A percentile compares a stretch with the other conserved stretches of the same genome.
Evolutionary conservation across 2,888 invertebrate species (phyloP).

Genomic region (Gastrophysa polygoni): DNA sequence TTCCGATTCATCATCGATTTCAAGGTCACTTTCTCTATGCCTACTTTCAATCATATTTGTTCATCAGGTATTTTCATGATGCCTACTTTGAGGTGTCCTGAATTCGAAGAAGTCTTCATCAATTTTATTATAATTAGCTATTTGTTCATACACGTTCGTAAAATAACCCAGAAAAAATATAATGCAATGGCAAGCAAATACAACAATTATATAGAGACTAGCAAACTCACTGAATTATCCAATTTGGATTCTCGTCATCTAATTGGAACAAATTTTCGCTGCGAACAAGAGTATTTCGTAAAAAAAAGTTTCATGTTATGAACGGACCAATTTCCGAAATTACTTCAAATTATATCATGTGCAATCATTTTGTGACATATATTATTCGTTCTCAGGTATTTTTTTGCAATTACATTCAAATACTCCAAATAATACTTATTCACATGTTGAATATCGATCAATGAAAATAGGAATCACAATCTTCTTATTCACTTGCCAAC

Average conservation of each 20-base stretch:
- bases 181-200: neutral
- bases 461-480: too few relatives aligned
- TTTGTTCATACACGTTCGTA: neutral
- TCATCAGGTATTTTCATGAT: neutral
- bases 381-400: too few relatives aligned
- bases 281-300: neutral
- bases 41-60: neutral
- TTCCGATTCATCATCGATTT: too few relatives aligned
- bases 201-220: neutral
- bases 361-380: too few relatives aligned
- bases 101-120: neutral
- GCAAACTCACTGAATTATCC: neutral
- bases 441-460: too few relatives aligned
- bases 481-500: too few relatives aligned
- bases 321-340: too few relatives aligned
- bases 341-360: too few relatives aligned
- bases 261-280: neutral
- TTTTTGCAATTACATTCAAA: too few relatives aligned
- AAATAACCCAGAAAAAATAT: neutral
- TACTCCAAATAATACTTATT: too few relatives aligned
- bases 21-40: slow-evolving; percentile 19
- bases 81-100: too few relatives aligned
- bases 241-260: neutral
- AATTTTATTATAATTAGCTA: neutral
- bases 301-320: neutral